Percentiles rank a stretch among this genome's conserved stretches.
These are phyloP conservation scores for Leptinotarsa haldemani DNA, from an alignment of 2,888 invertebrate species.

Conservation along the genomic window DNA sequence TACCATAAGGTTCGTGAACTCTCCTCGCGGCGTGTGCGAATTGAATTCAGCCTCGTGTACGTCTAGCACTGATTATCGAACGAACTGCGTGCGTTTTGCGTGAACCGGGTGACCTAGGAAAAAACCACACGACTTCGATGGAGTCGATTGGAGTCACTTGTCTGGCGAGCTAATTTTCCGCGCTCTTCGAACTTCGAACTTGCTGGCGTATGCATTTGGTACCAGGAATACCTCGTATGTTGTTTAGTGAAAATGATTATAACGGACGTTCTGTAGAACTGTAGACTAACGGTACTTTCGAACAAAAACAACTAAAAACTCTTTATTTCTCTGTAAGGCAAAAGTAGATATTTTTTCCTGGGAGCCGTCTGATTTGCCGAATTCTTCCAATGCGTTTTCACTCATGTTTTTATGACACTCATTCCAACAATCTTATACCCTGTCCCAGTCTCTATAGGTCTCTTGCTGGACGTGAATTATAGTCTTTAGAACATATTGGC, in stretches of 20 bases:
- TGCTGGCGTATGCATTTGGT: neutral
- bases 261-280: neutral
- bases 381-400: no score
- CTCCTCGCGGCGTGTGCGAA: neutral
- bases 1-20: neutral
- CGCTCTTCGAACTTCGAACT: neutral
- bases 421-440: no score
- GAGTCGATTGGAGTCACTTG: neutral
- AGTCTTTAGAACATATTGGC: no score
- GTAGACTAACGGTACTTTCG: neutral
- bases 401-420: no score
- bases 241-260: neutral
- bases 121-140: neutral
- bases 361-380: no score
- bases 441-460: no score
- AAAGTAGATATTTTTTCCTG: no score
- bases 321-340: no score
- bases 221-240: neutral
- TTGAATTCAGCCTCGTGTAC: neutral
- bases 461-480: no score
- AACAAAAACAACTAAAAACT: neutral
- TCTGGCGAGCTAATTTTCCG: constrained; percentile 1
- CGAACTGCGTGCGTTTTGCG: constrained; percentile 5
- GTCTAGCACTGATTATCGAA: neutral
- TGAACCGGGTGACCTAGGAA: constrained; percentile 11